Percentiles rank a stretch among this genome's conserved stretches.
Evolutionary conservation across 2,888 invertebrate genomes (phyloP).

Genomic region (Drosophila rellima): DNA sequence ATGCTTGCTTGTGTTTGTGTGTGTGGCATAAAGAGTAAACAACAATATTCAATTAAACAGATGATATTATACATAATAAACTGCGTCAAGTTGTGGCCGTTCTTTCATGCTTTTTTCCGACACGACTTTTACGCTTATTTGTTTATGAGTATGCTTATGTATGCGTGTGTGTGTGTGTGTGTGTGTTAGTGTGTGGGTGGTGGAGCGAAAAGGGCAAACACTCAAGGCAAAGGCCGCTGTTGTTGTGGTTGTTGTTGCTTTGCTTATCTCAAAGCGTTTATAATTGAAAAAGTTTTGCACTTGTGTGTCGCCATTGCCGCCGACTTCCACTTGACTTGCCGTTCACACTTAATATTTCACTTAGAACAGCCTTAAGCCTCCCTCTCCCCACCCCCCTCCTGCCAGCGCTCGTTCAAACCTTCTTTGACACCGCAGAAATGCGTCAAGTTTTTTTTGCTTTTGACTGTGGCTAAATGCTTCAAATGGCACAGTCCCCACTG

Average conservation of each 20-base stretch:
- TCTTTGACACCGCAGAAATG: constrained; percentile 7
- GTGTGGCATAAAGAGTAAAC: constrained; percentile 37
- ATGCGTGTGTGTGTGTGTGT: neutral
- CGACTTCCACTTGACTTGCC: constrained; percentile 56
- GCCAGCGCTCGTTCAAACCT: no score
- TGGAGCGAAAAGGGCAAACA: constrained; percentile 7
- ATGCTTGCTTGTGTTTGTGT: constrained; percentile 6
- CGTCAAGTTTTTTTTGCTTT: constrained; percentile 26
- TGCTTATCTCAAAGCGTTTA: constrained; percentile 62
- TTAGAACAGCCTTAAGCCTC: constrained; percentile 24
- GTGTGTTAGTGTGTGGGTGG: neutral
- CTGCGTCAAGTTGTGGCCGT: constrained; percentile 39
- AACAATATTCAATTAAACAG: constrained; percentile 66
- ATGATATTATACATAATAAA: constrained; percentile 53
- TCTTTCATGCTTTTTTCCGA: constrained; percentile 6
- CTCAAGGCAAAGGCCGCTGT: constrained; percentile 27
- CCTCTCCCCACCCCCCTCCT: neutral
- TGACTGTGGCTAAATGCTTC: constrained; percentile 26
- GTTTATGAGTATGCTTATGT: constrained; percentile 6
- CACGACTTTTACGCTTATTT: constrained; percentile 26
- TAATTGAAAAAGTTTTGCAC: constrained; percentile 74
- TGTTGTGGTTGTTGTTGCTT: constrained; percentile 43
- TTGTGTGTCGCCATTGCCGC: constrained; percentile 50
- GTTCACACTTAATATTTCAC: constrained; percentile 68
- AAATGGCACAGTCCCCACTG: constrained; percentile 2